Evolutionary conservation across 1,140 invertebrate species (phyloP), one percentile per base, ranked within the genome.

Genomic region (Apis cerana): DNA sequence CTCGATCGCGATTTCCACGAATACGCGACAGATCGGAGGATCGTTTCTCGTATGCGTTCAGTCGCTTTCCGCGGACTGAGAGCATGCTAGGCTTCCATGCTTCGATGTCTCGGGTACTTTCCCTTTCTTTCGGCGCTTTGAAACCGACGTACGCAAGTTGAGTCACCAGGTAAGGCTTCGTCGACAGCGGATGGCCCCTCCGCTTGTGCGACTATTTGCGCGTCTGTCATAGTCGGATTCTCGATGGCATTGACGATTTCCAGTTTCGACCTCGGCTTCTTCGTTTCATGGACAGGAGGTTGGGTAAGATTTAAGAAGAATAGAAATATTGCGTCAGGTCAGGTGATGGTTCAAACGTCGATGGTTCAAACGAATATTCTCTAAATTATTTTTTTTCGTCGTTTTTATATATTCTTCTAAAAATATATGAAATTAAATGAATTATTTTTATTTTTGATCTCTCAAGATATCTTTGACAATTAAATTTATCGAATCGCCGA

Each of bases 81-180:
- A 89, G 87, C 86, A 86, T 86, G 76, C 70, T 72, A 59, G 82
- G 79, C 89, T 75, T 50, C 83, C 72, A 88, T 81, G 69, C 81
- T 83, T 80, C 83, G 76, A 80, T 89, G 86, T 90, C 89, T 85
- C 85, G 78, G 80, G 80, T 87, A 88, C 92, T 93, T 93, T 93
- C 92, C 92, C 92, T 93, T 93, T 93, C 92, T 91, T 93, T 91
- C 88, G 84, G 82, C 79, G 74, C 83, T 85, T 89, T 78, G 56
- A 68, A 79, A 84, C 68, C 79, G 52, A 58, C 68, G 68, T 83
- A 58, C 70, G 48, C 27, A 13, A 27, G 65, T 89, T 83, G 75
- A 89, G 80, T 87, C 87, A 87, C 80, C 83, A 70, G 79, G 76
- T 82, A 88, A 82, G 70, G 62, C 54, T 54, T 68, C 69, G 70